Base-by-base conservation (phyloP, 1,140 invertebrate genomes). In the Diabrotica undecimpunctata region DNA sequence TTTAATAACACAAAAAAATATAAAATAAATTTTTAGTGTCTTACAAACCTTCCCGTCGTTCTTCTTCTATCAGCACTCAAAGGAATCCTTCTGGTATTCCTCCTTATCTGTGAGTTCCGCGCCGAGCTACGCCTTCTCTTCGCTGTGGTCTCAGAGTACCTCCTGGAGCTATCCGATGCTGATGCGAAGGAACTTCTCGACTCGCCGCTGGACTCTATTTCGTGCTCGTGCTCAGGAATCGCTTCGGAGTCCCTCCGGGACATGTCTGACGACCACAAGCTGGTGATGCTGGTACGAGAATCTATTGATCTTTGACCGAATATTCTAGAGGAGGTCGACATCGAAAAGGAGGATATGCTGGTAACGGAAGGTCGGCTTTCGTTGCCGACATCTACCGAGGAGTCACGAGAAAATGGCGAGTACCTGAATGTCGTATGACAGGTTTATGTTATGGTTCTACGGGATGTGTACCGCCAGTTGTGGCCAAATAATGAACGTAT, bases 11-110 rank as follows among this genome's bases (percentile, higher is more conserved):
- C 25, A 4, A 25, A 25, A n/a, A 8, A 14, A 9, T 54, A 10
- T 36, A 12, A 12, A 36, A 55, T 12, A 10, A 54, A 36, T 55
- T 25, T 12, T 55, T 35, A 25, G 25, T 25, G 4, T 25, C 10
- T 39, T 60, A 60, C 55, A 57, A 57, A 81, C 80, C 80, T 81
- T 68, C 80, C 80, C 46, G 79, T 81, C 6, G 80, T 80, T 64
- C 78, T 73, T 60, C 79, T 67, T 38, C 80, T 71, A 68, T 81
- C 80, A 58, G 76, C 71, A 46, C 72, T 77, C 50, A 80, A 68
- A n/a, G 79, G 76, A 56, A 74, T 73, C 62, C 78, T 71, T 56
- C 79, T 72, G 5, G 74, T 74, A 62, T 79, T 73, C 61, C 78
- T 72, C 52, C 79, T 72, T 14, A 79, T 73, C 69, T 77, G 79